phyloP scores from a whole-genome alignment of 2,888 invertebrate genomes.

The Lysandra bellargus region DNA sequence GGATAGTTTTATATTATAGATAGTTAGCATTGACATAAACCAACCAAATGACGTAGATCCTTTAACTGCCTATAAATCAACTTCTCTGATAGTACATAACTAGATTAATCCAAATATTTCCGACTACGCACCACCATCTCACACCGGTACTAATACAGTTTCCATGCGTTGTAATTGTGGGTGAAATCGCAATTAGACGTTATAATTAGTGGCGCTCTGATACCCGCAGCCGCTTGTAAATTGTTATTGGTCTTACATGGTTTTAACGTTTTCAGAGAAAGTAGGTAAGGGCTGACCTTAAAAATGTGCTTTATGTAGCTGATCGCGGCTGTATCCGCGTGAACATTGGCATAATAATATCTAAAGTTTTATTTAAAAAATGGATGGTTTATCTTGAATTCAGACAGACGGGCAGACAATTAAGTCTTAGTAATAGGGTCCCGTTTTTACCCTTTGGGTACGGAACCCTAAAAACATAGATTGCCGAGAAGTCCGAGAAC shows the following conservation, averaged over 20 bases:
- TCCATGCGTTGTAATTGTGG: constrained; percentile 74
- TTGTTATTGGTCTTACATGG: constrained; percentile 34
- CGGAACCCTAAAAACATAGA: too few species aligned
- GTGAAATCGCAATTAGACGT: constrained; percentile 75
- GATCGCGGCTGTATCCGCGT: background rate
- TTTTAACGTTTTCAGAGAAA: constrained; percentile 26
- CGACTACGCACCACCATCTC: constrained; percentile 14
- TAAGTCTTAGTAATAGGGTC: too few species aligned
- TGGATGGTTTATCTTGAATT: too few species aligned
- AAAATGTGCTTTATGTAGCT: background rate
- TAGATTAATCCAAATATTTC: background rate
- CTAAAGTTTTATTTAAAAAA: too few species aligned
- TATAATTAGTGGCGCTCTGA: constrained; percentile 76
- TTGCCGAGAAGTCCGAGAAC: too few species aligned
- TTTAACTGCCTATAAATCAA: too few species aligned
- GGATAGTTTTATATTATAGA: too few species aligned
- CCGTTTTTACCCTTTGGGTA: too few species aligned
- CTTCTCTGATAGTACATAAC: background rate
- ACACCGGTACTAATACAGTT: constrained; percentile 64
- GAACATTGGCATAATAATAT: too few species aligned
- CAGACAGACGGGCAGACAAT: too few species aligned
- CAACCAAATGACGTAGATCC: too few species aligned
- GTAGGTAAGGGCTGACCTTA: constrained; percentile 23
- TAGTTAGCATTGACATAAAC: too few species aligned
- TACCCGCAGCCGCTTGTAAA: constrained; percentile 47